Base-by-base conservation (phyloP, 2,888 invertebrate genomes). In the Dicyrtomina minuta region DNA sequence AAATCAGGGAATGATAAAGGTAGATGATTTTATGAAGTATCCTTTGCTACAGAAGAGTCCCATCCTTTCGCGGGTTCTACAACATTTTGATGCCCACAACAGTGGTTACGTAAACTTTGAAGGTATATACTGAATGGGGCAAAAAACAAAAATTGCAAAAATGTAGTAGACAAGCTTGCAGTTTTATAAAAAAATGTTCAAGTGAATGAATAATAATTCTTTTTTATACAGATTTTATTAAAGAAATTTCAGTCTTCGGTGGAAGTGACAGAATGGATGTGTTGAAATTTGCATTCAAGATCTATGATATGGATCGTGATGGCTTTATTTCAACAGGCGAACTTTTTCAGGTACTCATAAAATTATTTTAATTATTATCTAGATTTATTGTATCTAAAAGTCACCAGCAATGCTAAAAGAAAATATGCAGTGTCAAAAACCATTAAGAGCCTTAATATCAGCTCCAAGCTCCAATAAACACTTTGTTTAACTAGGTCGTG, bases 311-410 rank as follows among this genome's bases (percentile, higher is more conserved):
- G 6, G 68, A 71, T 17, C 64, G 66, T 26, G 68, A 71, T 61
- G 71, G 71, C n/a, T 71, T 60, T 46, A 68, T 71, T 61, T 71
- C 71, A 24, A 68, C 68, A 49, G 41, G 55, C 20, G 71, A 71
- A 17, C 60, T 71, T 13, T 71, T 68, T 49, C 46, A 55, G 53
- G 70, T 66, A 51, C n/a, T 24, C 3, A 56, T 39, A 33, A 2
- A 55, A 5, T 22, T 51, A 5, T 20, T 20, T 46, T 46, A 46
- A 46, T 46, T 46, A 15, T 46, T 46, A 6, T 46, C 12, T 46
- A 17, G 5, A 46, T 12, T 43, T 49, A 49, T 49, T 12, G 12
- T n/a, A 49, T 49, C 17, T 49, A 6, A 12, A 53, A 53, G 5
- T 20, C 17, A 53, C n/a, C 53, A 20, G 17, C 12, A n/a, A n/a